Percentiles rank a stretch among this genome's conserved stretches.
Evolutionary conservation across 1,140 invertebrate species (phyloP).

Genomic region (Drosophila grimshawi): DNA sequence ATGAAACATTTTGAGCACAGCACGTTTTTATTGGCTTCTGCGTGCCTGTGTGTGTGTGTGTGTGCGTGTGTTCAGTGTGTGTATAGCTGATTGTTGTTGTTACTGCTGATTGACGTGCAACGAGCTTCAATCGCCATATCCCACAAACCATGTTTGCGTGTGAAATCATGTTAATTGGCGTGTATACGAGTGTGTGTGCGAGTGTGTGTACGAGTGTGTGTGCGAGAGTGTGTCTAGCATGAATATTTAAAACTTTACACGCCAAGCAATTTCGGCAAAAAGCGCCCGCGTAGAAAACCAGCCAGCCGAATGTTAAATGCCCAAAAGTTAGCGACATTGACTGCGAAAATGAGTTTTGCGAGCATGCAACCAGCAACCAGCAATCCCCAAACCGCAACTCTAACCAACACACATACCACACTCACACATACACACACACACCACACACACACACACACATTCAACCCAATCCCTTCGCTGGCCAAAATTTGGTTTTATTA

Average conservation of each 20-base stretch:
- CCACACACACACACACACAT: not conserved
- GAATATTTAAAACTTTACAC: constrained; percentile 75
- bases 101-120: constrained; percentile 27
- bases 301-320: constrained; percentile 11
- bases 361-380: too few relatives aligned
- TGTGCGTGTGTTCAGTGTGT: constrained; percentile 18
- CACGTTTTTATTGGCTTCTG: constrained; percentile 53
- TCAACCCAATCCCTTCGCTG: not conserved
- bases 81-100: constrained; percentile 56
- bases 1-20: constrained; percentile 57
- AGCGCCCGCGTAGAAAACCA: too few relatives aligned
- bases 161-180: constrained; percentile 4
- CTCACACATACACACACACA: not conserved
- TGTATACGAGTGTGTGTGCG: constrained; percentile 21
- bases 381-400: not conserved
- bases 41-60: constrained; percentile 10
- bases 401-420: constrained; percentile 1
- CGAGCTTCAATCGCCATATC: constrained; percentile 71
- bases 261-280: constrained; percentile 22
- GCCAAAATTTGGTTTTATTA: constrained; percentile 44
- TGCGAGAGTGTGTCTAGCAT: constrained; percentile 20
- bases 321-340: constrained; percentile 62
- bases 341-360: constrained; percentile 72
- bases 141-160: not conserved
- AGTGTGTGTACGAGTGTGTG: not conserved